Evolutionary conservation across 2,113 vertebrate genomes (phyloP).

Genomic region (Dipodomys spectabilis): DNA sequence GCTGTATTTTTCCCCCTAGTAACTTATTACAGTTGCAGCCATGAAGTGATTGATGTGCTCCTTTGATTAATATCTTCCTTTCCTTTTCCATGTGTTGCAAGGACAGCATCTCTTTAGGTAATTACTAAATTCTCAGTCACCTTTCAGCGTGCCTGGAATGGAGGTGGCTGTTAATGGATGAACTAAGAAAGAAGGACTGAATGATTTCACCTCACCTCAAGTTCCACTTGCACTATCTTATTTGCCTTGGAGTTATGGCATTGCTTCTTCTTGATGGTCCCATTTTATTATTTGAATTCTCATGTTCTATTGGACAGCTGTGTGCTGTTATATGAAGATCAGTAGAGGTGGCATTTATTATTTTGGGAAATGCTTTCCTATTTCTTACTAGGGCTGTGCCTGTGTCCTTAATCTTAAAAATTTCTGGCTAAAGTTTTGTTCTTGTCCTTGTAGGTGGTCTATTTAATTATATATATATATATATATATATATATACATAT

Average conservation of each 20-base stretch:
- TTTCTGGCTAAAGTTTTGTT: conserved; percentile 51
- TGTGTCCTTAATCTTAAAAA: conserved; percentile 29
- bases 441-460: conserved; percentile 8
- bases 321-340: conserved; percentile 53
- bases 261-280: neutral
- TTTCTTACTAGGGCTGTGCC: neutral
- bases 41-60: conserved; percentile 1
- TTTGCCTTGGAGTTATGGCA: neutral
- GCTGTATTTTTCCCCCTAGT: neutral
- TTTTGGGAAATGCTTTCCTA: conserved; percentile 58
- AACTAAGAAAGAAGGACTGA: conserved; percentile 26
- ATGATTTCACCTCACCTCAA: neutral
- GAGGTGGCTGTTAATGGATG: neutral
- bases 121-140: neutral
- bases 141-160: neutral
- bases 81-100: neutral
- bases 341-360: conserved; percentile 58
- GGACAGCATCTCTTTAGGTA: conserved; percentile 9
- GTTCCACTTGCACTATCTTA: neutral
- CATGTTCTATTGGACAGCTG: conserved; percentile 43
- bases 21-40: neutral
- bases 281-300: conserved; percentile 37
- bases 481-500: conserved; percentile 56
- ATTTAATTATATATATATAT: conserved; percentile 52
- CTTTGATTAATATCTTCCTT: conserved; percentile 26